A percentile compares a stretch with the other conserved stretches of the same genome.
Conservation (phyloP, 1,140 invertebrate genomes). For the Dreissena rostriformis region DNA sequence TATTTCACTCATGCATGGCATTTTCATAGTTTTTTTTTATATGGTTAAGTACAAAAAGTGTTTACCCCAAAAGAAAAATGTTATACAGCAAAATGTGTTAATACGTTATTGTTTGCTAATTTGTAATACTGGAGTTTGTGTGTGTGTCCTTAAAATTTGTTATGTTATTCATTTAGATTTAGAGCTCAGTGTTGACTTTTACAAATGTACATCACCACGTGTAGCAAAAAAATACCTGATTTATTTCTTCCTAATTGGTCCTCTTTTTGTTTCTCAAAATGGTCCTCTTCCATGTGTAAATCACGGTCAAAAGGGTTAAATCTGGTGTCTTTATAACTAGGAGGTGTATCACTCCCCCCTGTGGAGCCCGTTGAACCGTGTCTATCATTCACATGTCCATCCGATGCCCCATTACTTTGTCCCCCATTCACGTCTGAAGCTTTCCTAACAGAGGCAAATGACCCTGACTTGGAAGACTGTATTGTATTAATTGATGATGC, state of each 20-base stretch:
- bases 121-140: no score
- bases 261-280: slow-evolving; percentile 34
- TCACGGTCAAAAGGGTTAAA: slow-evolving; percentile 59
- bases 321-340: slow-evolving; percentile 40
- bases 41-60: no score
- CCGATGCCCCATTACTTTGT: not conserved
- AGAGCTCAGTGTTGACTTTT: no score
- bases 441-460: not conserved
- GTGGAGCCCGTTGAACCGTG: not conserved
- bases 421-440: not conserved
- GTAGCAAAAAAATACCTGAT: slow-evolving; percentile 15
- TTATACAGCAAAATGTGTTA: no score
- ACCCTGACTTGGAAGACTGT: slow-evolving; percentile 11
- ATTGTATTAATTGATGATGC: slow-evolving; percentile 27
- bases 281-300: slow-evolving; percentile 46
- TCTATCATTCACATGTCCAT: not conserved
- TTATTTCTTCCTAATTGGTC: slow-evolving; percentile 26
- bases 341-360: not conserved
- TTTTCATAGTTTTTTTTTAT: no score
- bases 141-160: no score
- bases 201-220: no score
- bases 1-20: no score
- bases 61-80: no score
- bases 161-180: no score
- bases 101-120: no score